Conservation (phyloP, 2,113 vertebrate species). For the Notarius quadriscutis region DNA sequence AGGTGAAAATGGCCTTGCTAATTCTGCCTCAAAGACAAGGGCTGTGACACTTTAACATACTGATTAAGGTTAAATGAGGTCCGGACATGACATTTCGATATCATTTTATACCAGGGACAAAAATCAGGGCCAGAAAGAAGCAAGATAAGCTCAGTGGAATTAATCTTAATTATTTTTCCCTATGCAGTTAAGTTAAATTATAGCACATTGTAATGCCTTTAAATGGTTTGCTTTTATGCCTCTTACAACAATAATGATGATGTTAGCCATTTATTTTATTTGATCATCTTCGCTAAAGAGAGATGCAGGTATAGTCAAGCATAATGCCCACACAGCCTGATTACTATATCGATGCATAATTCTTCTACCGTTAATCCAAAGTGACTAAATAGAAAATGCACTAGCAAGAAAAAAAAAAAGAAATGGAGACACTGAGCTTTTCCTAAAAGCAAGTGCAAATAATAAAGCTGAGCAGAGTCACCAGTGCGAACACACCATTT, state of each 20-base stretch:
- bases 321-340: conserved; percentile 66
- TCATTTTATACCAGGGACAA: conserved; percentile 24
- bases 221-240: conserved; percentile 60
- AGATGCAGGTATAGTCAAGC: conserved; percentile 56
- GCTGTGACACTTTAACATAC: not conserved
- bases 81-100: conserved; percentile 23
- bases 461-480: conserved; percentile 44
- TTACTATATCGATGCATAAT: conserved; percentile 60
- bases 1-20: not conserved
- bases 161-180: not conserved
- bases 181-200: conserved; percentile 56
- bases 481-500: conserved; percentile 18
- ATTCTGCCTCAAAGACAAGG: not conserved
- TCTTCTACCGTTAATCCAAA: conserved; percentile 58
- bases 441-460: conserved; percentile 50
- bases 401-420: conserved; percentile 39
- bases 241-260: conserved; percentile 58
- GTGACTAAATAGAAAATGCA: conserved; percentile 62
- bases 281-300: conserved; percentile 57
- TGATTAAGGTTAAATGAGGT: not conserved
- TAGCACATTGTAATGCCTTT: conserved; percentile 63
- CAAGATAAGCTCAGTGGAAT: conserved; percentile 25
- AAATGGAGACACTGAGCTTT: conserved; percentile 41
- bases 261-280: conserved; percentile 62
- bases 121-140: conserved; percentile 29